Conservation (phyloP, 2,113 vertebrate genomes). For the Phaethon lepturus region DNA sequence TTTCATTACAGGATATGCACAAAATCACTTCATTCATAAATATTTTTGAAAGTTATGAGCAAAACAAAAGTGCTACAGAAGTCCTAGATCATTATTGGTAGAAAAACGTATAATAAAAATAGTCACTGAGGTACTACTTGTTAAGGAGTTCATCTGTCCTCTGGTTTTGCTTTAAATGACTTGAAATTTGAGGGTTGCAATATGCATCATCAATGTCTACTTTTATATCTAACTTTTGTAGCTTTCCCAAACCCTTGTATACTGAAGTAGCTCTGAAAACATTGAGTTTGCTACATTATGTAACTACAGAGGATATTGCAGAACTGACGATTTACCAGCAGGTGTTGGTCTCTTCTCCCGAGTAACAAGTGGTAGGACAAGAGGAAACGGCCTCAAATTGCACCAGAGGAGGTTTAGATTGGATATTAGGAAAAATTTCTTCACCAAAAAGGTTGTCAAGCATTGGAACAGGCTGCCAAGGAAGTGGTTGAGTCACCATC, state of each 20-base stretch:
- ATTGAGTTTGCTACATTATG: neutral
- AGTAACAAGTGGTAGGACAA: neutral
- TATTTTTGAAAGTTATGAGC: neutral
- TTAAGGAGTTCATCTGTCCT: neutral
- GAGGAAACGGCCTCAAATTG: neutral
- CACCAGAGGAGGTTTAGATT: neutral
- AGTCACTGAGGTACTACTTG: neutral
- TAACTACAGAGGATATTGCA: neutral
- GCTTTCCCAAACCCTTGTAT: neutral
- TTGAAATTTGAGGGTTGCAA: neutral
- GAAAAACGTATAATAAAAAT: neutral
- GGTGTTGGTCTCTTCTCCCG: neutral
- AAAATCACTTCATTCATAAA: neutral
- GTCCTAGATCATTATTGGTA: neutral
- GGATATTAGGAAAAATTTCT: neutral
- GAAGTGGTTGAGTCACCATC: neutral
- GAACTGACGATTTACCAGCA: neutral
- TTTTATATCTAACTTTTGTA: neutral
- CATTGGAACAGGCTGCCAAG: neutral
- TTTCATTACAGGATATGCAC: neutral
- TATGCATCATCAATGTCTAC: neutral
- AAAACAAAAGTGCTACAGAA: neutral
- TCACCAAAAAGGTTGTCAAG: neutral
- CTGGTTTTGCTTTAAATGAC: neutral
- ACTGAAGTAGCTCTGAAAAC: neutral